Percentiles rank a stretch among this genome's conserved stretches.
Evolutionary conservation across 2,888 invertebrate species (phyloP).

Genomic region (Nephrotoma guestfalica): DNA sequence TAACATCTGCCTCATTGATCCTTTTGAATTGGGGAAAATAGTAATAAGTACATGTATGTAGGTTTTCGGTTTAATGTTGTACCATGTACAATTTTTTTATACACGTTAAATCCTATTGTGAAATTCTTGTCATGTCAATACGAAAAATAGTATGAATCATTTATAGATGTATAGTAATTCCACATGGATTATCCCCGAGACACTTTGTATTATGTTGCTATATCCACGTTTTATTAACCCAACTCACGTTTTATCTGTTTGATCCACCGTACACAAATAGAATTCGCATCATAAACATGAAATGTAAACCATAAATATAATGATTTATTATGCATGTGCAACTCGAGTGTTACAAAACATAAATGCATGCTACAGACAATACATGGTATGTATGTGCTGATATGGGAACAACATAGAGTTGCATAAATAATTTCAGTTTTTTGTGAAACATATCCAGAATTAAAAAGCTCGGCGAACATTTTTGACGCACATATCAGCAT

Average conservation of each 20-base stretch:
- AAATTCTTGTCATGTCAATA: not conserved
- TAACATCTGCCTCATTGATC: too few species aligned
- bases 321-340: not conserved
- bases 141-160: not conserved
- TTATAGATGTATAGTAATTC: not conserved
- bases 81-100: too few species aligned
- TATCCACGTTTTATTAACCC: not conserved
- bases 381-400: not conserved
- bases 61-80: too few species aligned
- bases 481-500: not conserved
- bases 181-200: not conserved
- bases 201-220: not conserved
- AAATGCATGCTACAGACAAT: not conserved
- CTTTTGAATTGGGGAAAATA: too few species aligned
- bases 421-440: not conserved
- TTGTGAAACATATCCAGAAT: not conserved
- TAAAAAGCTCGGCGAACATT: not conserved
- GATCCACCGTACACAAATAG: not conserved
- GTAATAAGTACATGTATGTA: too few species aligned
- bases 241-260: not conserved
- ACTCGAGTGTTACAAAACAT: not conserved
- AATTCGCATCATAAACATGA: not conserved
- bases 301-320: not conserved
- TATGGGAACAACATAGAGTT: not conserved
- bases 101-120: too few species aligned